These are phyloP conservation scores for Chelonus insularis DNA, from an alignment of 1,140 invertebrate species.

Conservation along the genomic window DNA sequence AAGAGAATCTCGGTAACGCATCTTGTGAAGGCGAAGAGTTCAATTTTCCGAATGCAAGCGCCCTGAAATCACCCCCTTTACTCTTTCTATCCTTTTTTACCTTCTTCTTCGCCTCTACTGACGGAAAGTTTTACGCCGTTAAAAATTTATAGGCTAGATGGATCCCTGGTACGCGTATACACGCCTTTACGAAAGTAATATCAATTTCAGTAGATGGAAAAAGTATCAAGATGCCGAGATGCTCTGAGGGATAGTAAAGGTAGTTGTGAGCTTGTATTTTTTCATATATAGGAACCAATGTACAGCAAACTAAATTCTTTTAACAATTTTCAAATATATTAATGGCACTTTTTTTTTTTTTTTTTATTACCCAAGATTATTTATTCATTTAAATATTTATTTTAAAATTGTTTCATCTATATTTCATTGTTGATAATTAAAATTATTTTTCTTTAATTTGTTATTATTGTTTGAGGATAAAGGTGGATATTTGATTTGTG, in stretches of 20 bases:
- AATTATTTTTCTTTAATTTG: too few species aligned
- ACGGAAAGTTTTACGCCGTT: conserved; percentile 44
- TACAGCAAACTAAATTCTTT: too few species aligned
- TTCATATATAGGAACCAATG: too few species aligned
- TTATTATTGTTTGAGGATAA: too few species aligned
- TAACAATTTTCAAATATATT: too few species aligned
- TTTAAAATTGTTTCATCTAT: too few species aligned
- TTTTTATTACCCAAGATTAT: too few species aligned
- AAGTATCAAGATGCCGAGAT: conserved; percentile 47
- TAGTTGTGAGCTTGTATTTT: too few species aligned
- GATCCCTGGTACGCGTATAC: conserved; percentile 35
- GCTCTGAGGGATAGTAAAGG: not conserved
- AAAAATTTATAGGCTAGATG: conserved; percentile 49
- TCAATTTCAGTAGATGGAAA: conserved; percentile 55
- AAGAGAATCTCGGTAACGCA: conserved; percentile 23
- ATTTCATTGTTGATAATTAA: too few species aligned
- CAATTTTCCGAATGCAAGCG: conserved; percentile 28
- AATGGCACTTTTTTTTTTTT: too few species aligned
- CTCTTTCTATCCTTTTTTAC: not conserved
- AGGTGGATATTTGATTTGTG: too few species aligned
- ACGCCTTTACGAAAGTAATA: conserved; percentile 45
- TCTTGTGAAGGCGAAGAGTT: conserved; percentile 11
- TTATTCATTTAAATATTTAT: too few species aligned
- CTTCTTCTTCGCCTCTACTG: not conserved
- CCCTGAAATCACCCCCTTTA: conserved; percentile 25